A percentile compares a stretch with the other conserved stretches of the same genome.
Evolutionary conservation across 1,140 invertebrate species (phyloP).

Genomic region (Argopecten irradians): DNA sequence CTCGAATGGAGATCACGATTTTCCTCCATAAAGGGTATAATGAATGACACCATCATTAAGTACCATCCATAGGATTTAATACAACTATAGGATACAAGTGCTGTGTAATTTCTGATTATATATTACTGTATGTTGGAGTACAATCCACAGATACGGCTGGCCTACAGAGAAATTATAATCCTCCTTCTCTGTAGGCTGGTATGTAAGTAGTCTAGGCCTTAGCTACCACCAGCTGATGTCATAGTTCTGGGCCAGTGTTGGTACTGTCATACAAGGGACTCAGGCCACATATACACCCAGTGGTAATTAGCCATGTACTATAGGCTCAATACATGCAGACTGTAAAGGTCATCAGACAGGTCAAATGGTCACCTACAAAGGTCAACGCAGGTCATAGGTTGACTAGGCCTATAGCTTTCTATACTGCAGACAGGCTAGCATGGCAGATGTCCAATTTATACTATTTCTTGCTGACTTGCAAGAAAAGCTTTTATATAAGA

Average conservation of each 20-base stretch:
- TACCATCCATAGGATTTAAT: background rate
- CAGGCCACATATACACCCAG: background rate
- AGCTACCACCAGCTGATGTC: background rate
- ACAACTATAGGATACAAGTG: background rate
- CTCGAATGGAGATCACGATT: background rate
- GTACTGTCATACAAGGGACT: background rate
- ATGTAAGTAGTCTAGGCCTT: background rate
- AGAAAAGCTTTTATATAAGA: constrained; percentile 12
- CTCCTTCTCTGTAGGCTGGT: background rate
- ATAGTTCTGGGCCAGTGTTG: background rate
- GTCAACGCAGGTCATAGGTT: background rate
- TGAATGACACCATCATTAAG: background rate
- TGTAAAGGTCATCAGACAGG: constrained; percentile 14
- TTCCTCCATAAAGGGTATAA: background rate
- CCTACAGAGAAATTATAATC: constrained; percentile 5
- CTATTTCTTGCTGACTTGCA: constrained; percentile 16
- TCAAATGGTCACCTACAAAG: background rate
- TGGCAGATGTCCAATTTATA: constrained; percentile 16
- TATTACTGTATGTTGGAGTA: background rate
- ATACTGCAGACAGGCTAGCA: background rate
- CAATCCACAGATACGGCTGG: background rate
- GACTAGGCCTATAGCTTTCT: constrained; percentile 13
- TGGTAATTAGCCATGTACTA: constrained; percentile 14
- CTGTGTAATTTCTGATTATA: background rate
- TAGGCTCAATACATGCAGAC: background rate